These are phyloP conservation scores for Falco berigora DNA, from an alignment of 2,797 vertebrate genomes.

Conservation along the genomic window DNA sequence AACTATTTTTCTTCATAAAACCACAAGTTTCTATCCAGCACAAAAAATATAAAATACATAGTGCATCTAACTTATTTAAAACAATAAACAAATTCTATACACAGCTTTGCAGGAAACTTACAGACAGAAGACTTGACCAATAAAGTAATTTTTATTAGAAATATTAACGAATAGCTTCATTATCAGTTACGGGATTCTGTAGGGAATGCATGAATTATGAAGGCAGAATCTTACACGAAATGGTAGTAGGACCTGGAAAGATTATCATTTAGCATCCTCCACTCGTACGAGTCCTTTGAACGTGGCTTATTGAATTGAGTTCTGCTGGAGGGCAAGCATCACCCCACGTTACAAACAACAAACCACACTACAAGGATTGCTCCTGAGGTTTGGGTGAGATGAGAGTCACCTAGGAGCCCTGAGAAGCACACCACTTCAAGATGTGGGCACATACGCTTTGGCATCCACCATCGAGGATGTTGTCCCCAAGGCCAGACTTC, in stretches of 20 bases:
- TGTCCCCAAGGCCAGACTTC: not conserved
- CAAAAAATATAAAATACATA: not conserved
- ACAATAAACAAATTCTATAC: not conserved
- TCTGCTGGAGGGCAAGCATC: not conserved
- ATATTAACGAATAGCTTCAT: not conserved
- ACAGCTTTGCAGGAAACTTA: not conserved
- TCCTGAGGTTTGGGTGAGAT: not conserved
- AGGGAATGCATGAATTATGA: not conserved
- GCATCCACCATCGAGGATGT: not conserved
- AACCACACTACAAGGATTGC: not conserved
- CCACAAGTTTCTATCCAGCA: not conserved
- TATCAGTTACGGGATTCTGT: not conserved
- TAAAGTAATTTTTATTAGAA: not conserved
- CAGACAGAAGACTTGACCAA: not conserved
- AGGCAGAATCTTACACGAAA: not conserved
- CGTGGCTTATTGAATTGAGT: not conserved
- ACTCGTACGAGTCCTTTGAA: not conserved
- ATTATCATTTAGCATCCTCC: not conserved
- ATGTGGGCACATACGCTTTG: rapidly evolving
- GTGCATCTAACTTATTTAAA: not conserved
- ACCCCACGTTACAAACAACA: not conserved
- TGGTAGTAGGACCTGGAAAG: not conserved
- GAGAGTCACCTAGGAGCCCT: not conserved
- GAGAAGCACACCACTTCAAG: not conserved
- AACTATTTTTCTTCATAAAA: not conserved